These are phyloP conservation scores for Trachythela sp. DNA, from an alignment of 64 coral and sea anemone genomes.

Conservation along the genomic window DNA sequence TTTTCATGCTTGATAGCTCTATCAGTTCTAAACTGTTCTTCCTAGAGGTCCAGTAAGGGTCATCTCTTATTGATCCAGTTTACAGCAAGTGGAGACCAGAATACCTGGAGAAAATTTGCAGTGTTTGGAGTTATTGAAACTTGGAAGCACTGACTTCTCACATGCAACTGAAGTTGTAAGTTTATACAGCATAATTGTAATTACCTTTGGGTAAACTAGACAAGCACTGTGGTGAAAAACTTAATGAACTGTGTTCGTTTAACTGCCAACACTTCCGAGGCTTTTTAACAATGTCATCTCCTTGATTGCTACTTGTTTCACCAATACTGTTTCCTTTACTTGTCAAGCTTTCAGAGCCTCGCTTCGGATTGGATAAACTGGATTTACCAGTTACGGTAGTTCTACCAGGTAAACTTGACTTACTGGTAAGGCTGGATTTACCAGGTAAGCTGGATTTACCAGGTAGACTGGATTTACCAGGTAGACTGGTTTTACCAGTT, in stretches of 20 bases:
- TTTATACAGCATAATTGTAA: no score
- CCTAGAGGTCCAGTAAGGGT: no score
- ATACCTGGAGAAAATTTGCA: no score
- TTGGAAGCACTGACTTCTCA: no score
- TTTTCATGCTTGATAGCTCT: no score
- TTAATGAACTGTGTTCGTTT: neutral
- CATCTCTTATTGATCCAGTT: no score
- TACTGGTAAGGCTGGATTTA: neutral
- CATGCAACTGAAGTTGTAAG: no score
- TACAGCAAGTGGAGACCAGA: no score
- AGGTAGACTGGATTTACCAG: neutral
- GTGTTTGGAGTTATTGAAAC: no score
- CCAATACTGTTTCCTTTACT: neutral
- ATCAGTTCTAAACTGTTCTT: no score
- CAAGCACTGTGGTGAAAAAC: neutral
- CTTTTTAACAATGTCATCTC: neutral
- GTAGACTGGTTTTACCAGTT: neutral
- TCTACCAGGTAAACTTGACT: neutral
- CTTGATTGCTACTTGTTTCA: neutral
- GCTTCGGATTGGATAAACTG: neutral
- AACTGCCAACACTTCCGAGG: constrained; percentile 1
- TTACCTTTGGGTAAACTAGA: neutral
- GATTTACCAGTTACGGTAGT: neutral
- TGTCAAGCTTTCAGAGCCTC: neutral
- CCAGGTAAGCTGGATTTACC: neutral